phyloP scores from a whole-genome alignment of 2,797 vertebrate genomes.

The Hippocampus kuda region DNA sequence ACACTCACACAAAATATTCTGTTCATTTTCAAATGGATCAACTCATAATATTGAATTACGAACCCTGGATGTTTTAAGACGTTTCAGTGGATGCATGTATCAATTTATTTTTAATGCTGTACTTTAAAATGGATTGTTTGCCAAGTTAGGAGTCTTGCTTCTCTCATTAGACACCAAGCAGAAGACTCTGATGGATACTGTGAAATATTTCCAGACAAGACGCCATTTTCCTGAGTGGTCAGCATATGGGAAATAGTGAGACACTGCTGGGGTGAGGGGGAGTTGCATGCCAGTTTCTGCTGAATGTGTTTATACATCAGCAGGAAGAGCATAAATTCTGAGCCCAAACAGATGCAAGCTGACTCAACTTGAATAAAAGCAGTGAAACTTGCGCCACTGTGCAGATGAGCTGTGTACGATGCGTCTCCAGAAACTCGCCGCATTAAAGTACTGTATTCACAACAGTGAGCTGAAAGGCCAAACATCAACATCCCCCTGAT shows the following conservation, averaged over 20 bases:
- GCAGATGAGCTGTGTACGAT: constrained; percentile 33
- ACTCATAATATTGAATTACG: too few species aligned
- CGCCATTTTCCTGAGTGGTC: background rate
- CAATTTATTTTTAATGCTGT: too few species aligned
- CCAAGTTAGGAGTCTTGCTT: background rate
- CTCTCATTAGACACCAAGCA: background rate
- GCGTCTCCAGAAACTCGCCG: constrained; percentile 34
- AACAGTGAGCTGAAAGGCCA: constrained; percentile 36
- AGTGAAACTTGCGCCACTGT: background rate
- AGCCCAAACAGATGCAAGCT: constrained; percentile 1
- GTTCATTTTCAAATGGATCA: background rate
- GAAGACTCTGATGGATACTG: background rate
- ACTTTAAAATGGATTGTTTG: too few species aligned
- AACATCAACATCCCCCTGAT: constrained; percentile 60
- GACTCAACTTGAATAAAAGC: constrained; percentile 10
- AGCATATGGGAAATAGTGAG: background rate
- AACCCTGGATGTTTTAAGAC: too few species aligned
- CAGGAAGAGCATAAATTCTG: background rate
- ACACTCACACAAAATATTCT: too few species aligned
- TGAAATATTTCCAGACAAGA: background rate
- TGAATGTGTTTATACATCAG: background rate
- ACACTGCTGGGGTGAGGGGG: background rate
- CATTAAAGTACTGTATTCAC: constrained; percentile 16
- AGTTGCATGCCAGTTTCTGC: background rate
- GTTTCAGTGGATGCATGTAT: too few species aligned